A percentile compares a stretch with the other conserved stretches of the same genome.
Evolutionary conservation across 1,140 invertebrate species (phyloP).

Genomic region (Neoseiulus cucumeris): DNA sequence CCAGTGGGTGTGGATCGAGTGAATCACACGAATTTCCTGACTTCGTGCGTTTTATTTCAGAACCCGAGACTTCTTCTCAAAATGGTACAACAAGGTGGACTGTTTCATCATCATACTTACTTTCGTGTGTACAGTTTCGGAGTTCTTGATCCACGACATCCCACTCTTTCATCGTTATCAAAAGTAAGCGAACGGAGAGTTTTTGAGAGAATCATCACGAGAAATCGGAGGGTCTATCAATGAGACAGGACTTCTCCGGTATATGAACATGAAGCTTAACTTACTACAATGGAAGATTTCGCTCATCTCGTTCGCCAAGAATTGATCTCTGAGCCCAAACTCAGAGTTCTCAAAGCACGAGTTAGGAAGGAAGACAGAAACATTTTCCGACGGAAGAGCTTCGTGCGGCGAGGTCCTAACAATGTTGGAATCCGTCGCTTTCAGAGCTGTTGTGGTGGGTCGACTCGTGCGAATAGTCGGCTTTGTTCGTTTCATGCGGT

Average conservation of each 20-base stretch:
- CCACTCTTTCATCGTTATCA: not conserved
- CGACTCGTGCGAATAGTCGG: constrained; percentile 31
- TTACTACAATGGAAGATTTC: not conserved
- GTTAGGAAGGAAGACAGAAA: too few species aligned
- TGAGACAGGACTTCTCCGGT: too few species aligned
- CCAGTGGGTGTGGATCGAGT: too few species aligned
- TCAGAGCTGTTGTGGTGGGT: constrained; percentile 29
- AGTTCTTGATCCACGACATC: constrained; percentile 22
- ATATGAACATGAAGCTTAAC: too few species aligned
- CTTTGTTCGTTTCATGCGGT: constrained; percentile 28
- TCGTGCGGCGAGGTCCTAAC: not conserved
- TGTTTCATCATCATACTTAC: constrained; percentile 30
- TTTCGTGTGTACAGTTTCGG: constrained; percentile 30
- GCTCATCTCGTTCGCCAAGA: constrained; percentile 11
- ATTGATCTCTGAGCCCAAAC: too few species aligned
- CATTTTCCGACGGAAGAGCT: too few species aligned
- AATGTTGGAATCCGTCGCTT: constrained; percentile 14
- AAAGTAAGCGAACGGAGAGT: constrained; percentile 15
- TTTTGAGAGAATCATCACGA: too few species aligned
- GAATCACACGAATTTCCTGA: too few species aligned
- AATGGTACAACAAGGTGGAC: constrained; percentile 31
- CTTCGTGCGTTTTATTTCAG: constrained; percentile 18
- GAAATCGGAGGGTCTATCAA: too few species aligned
- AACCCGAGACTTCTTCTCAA: constrained; percentile 25
- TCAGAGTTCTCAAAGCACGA: too few species aligned